These are phyloP conservation scores for Forpus xanthops DNA, from an alignment of 2,797 vertebrate genomes.

Conservation along the genomic window DNA sequence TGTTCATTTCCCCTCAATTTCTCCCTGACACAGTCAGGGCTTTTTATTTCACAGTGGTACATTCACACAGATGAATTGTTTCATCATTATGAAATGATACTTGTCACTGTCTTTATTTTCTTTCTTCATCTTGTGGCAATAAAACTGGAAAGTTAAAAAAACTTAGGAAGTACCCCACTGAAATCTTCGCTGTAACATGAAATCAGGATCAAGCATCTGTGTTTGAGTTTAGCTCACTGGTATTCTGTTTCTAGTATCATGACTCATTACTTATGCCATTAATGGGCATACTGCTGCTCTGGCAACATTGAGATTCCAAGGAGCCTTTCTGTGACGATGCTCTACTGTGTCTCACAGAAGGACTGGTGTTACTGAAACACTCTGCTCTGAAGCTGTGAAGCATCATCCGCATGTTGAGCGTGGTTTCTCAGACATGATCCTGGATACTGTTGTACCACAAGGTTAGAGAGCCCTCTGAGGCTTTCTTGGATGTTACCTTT, in stretches of 20 bases:
- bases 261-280: neutral
- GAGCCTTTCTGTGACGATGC: neutral
- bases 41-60: neutral
- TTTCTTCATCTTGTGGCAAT: rapidly evolving
- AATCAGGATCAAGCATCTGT: neutral
- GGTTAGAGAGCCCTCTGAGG: neutral
- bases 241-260: neutral
- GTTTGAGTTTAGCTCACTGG: neutral
- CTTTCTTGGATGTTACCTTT: neutral
- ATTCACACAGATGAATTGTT: neutral
- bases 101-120: neutral
- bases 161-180: neutral
- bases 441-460: neutral
- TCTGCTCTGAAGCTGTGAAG: neutral
- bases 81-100: neutral
- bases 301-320: neutral
- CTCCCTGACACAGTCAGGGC: rapidly evolving
- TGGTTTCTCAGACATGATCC: neutral
- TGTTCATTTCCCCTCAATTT: neutral
- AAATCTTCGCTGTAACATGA: neutral
- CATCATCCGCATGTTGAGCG: rapidly evolving
- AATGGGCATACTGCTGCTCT: neutral
- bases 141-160: neutral
- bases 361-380: neutral
- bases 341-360: neutral